A percentile compares a stretch with the other conserved stretches of the same genome.
These are phyloP conservation scores for Anorthoa munda DNA, from an alignment of 2,888 invertebrate genomes.

Conservation along the genomic window DNA sequence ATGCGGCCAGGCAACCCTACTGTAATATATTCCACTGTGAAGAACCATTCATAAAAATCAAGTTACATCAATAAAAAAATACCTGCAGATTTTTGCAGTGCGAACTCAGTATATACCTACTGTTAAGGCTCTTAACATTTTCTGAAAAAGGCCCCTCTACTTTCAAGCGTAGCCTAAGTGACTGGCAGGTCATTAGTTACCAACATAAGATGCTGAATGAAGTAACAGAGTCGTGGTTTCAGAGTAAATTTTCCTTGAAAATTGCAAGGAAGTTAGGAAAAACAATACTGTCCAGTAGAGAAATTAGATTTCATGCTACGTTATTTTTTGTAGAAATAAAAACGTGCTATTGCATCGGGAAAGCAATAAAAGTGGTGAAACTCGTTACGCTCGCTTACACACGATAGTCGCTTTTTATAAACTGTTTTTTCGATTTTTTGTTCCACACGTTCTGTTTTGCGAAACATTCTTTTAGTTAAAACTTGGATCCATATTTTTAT, in stretches of 20 bases:
- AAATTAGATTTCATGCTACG: slow-evolving; percentile 22
- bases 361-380: slow-evolving; percentile 34
- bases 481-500: not conserved
- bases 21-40: too few relatives aligned
- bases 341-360: slow-evolving; percentile 12
- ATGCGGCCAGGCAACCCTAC: too few relatives aligned
- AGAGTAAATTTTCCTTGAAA: slow-evolving; percentile 26
- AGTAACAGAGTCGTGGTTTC: slow-evolving; percentile 14
- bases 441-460: not conserved
- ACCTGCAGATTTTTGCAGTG: too few relatives aligned
- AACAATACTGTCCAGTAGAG: slow-evolving; percentile 1
- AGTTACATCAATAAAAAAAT: too few relatives aligned
- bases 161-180: slow-evolving; percentile 23
- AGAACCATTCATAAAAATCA: too few relatives aligned
- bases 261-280: slow-evolving; percentile 18
- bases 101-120: not conserved
- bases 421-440: not conserved
- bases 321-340: slow-evolving; percentile 21
- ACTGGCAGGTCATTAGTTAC: slow-evolving; percentile 52
- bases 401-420: not conserved
- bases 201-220: slow-evolving; percentile 42
- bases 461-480: not conserved
- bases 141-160: slow-evolving; percentile 6
- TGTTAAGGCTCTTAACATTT: slow-evolving; percentile 17
- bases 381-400: slow-evolving; percentile 15